phyloP scores from a whole-genome alignment of 1,140 invertebrate species.

The Akabosia matsudoensis region DNA sequence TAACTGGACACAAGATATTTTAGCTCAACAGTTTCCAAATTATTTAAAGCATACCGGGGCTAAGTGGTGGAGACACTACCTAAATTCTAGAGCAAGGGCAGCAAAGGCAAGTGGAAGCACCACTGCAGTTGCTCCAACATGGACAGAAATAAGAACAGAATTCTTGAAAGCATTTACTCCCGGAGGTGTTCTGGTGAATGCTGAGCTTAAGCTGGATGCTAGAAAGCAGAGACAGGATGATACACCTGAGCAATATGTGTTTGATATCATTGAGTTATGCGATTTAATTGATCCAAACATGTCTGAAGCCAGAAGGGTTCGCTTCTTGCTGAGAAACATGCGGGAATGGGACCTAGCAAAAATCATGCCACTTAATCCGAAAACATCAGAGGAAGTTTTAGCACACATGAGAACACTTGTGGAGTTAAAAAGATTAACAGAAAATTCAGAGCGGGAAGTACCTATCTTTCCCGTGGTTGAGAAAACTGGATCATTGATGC shows the following conservation, averaged over 20 bases:
- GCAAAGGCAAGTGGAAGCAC: not conserved
- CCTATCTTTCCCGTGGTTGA: not conserved
- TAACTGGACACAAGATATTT: not conserved
- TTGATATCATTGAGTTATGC: not conserved
- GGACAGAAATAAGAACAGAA: not conserved
- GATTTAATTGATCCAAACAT: not conserved
- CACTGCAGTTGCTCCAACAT: not conserved
- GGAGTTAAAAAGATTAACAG: not conserved
- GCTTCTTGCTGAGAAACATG: not conserved
- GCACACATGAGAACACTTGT: not conserved
- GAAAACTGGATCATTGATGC: not conserved
- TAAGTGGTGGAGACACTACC: not conserved
- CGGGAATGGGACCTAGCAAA: not conserved
- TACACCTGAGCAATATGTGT: not conserved
- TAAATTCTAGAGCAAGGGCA: not conserved
- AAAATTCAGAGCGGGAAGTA: not conserved
- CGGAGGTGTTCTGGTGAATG: not conserved
- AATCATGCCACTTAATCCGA: not conserved
- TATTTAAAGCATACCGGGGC: not conserved
- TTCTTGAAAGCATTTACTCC: not conserved
- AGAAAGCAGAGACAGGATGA: not conserved
- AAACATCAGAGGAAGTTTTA: not conserved
- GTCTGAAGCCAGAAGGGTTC: not conserved
- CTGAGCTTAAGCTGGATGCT: not conserved
- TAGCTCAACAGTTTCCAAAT: not conserved